Conservation (phyloP, 2,113 vertebrate genomes). For the Physeter macrocephalus region DNA sequence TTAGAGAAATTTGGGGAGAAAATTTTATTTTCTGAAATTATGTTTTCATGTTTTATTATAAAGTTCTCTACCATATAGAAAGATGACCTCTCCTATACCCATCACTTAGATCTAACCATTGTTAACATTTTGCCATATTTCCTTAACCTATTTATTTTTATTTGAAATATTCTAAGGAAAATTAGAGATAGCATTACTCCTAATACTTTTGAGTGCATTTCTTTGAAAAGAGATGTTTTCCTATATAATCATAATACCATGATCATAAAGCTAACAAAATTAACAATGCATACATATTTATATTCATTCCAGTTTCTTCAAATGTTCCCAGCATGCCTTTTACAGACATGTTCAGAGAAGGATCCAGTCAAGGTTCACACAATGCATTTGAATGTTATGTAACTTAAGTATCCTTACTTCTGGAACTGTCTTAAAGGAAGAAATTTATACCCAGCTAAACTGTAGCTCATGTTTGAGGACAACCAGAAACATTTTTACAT, state of each 20-base stretch:
- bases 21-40: not conserved
- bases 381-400: not conserved
- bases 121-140: not conserved
- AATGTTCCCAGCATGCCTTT: not conserved
- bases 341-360: not conserved
- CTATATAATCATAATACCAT: not conserved
- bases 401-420: not conserved
- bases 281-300: not conserved
- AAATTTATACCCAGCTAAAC: not conserved
- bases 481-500: not conserved
- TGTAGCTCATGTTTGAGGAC: not conserved
- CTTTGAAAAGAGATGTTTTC: not conserved
- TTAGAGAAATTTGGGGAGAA: not conserved
- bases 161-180: not conserved
- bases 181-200: not conserved
- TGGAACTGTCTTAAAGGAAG: not conserved
- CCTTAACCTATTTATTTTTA: not conserved
- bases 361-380: not conserved
- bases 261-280: not conserved
- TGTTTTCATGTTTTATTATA: not conserved
- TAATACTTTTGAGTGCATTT: not conserved
- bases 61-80: not conserved
- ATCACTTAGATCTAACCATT: not conserved
- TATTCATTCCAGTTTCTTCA: not conserved
- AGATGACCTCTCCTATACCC: not conserved